Evolutionary conservation across 2,888 invertebrate genomes (phyloP).

Genomic region (Phortica magna): DNA sequence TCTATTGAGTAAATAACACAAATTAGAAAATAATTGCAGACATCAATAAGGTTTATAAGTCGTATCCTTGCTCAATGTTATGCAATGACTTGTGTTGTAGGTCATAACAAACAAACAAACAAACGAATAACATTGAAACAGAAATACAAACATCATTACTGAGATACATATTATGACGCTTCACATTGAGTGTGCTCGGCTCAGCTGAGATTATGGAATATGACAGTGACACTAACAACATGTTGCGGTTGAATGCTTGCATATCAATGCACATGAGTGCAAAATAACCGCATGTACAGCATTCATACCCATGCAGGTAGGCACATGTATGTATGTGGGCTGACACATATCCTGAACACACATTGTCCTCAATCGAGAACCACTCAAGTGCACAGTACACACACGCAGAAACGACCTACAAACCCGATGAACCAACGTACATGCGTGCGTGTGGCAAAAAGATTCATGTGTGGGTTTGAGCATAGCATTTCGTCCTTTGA

Average conservation of each 20-base stretch:
- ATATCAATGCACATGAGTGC: not conserved
- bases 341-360: not conserved
- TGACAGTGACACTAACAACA: not conserved
- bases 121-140: no score
- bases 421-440: not conserved
- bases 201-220: not conserved
- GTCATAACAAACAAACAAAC: no score
- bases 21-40: no score
- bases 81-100: no score
- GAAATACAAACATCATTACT: no score
- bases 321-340: not conserved
- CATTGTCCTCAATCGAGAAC: not conserved
- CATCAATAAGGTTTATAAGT: no score
- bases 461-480: not conserved
- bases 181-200: not conserved
- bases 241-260: not conserved
- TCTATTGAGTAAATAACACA: no score
- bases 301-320: not conserved
- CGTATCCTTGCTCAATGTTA: no score
- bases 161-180: not conserved
- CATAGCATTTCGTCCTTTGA: not conserved
- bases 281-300: not conserved
- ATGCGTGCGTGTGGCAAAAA: not conserved
- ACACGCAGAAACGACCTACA: not conserved
- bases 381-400: constrained; percentile 6